Base-by-base conservation (phyloP, 1,140 invertebrate genomes). In the Colletes gigas region DNA sequence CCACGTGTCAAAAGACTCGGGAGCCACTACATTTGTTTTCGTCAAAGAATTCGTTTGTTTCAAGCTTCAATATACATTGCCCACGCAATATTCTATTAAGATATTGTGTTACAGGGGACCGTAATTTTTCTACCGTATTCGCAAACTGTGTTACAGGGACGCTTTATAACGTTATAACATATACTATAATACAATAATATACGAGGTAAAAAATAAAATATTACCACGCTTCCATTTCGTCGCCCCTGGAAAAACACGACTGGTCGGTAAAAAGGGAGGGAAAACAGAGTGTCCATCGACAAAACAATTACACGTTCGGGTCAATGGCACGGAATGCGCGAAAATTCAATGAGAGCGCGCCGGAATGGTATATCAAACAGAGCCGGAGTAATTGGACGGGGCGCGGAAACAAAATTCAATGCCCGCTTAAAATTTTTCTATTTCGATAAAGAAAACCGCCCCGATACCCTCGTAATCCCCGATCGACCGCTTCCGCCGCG, bases 391-490 rank as follows among this genome's bases (percentile, higher is more conserved):
- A 39, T 55, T 19, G 10, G n/a, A 44, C 10, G 15, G 44, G 21
- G n/a, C 3, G 47, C 4, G 17, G 3, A 17, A 6, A 14, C 0
- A 39, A 39, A 54, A 39, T 39, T 69, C 68, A 10, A 41, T 30
- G 30, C 41, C 9, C 30, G 21, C 14, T 70, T 55, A 55, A 30
- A 39, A 54, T 44, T 66, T 44, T 19, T 21, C 47, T 57, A 76
- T 68, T 57, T 59, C 63, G 15, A 76, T 57, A 44, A 76, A 59
- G n/a, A 57, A 68, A 76, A 15, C 39, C 44, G 5, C 12, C 60
- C 3, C 21, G 30, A 30, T 30, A 30, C 60, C 6, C 10, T 0
- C 5, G 21, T 2, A 9, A 12, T 50, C n/a, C 8, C 19, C 39
- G 39, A 71, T 66, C 65, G 65, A 66, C 10, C 17, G 65, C 3